Evolutionary conservation across 2,888 invertebrate species (phyloP).

Genomic region (Willowsia nigromaculata): DNA sequence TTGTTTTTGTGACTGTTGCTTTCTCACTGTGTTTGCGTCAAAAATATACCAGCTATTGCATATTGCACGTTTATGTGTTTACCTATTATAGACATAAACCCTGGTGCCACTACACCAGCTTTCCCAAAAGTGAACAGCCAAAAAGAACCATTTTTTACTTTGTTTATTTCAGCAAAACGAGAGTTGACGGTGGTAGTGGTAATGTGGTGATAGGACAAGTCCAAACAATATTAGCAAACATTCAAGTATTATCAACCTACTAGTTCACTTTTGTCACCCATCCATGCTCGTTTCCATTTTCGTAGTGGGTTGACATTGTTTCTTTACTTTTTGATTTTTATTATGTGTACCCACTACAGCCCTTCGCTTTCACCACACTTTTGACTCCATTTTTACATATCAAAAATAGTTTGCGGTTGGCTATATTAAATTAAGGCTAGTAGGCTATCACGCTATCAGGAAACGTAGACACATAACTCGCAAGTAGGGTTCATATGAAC

Average conservation of each 20-base stretch:
- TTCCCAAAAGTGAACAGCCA: neutral
- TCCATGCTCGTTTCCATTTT: too few relatives aligned
- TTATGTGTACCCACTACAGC: too few relatives aligned
- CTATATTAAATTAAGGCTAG: too few relatives aligned
- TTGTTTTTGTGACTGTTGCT: slow-evolving; percentile 51
- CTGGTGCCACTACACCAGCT: too few relatives aligned
- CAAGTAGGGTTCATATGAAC: neutral
- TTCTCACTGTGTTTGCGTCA: neutral
- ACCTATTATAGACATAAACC: too few relatives aligned
- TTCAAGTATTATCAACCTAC: slow-evolving; percentile 39
- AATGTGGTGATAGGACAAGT: slow-evolving; percentile 5
- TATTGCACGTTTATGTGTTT: too few relatives aligned
- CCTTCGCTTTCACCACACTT: too few relatives aligned
- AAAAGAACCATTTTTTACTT: neutral
- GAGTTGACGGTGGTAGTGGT: slow-evolving; percentile 20
- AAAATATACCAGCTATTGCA: neutral
- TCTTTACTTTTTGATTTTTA: slow-evolving; percentile 24
- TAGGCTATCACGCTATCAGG: too few relatives aligned
- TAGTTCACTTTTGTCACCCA: slow-evolving; percentile 58
- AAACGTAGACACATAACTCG: too few relatives aligned
- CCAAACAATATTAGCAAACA: slow-evolving; percentile 49
- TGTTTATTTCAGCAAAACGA: neutral
- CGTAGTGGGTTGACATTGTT: neutral
- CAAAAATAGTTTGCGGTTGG: too few relatives aligned
- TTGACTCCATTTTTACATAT: too few relatives aligned